Percentiles rank a stretch among this genome's conserved stretches.
These are phyloP conservation scores for Panzeria rudis DNA, from an alignment of 2,888 invertebrate genomes.

Conservation along the genomic window DNA sequence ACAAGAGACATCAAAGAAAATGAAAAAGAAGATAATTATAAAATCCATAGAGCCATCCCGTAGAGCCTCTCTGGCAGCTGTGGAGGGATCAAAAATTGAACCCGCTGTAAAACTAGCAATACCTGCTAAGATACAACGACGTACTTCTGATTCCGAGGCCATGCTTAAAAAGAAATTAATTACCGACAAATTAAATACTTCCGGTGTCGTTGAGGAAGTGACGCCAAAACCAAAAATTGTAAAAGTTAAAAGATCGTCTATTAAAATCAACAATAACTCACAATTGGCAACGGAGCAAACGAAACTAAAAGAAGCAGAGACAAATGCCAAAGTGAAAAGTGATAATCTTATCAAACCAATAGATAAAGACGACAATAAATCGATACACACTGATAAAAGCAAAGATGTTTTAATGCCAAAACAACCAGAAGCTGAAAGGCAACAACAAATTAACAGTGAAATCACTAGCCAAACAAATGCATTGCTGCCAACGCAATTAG, in stretches of 20 bases:
- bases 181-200: conserved; percentile 68
- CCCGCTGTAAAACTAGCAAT: conserved; percentile 71
- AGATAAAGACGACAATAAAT: conserved; percentile 72
- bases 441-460: conserved; percentile 62
- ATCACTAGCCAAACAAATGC: conserved; percentile 52
- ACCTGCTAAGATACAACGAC: conserved; percentile 75
- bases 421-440: conserved; percentile 57
- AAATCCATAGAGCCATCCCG: conserved; percentile 70
- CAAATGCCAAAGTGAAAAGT: conserved; percentile 29
- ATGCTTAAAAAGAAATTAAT: conserved; percentile 78
- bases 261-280: conserved; percentile 60
- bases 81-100: conserved; percentile 80
- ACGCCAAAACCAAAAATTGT: conserved; percentile 71
- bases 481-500: conserved; percentile 73
- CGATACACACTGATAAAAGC: conserved; percentile 66
- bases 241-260: conserved; percentile 73
- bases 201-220: conserved; percentile 72
- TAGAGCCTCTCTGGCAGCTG: conserved; percentile 81
- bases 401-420: conserved; percentile 70
- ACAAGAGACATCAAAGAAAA: conserved; percentile 2
- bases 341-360: conserved; percentile 52
- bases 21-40: conserved; percentile 39
- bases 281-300: conserved; percentile 69
- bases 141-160: conserved; percentile 81
- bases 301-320: conserved; percentile 34